These are phyloP conservation scores for Ichneumoninae sp. DNA, from an alignment of 2,888 invertebrate species.

Conservation along the genomic window DNA sequence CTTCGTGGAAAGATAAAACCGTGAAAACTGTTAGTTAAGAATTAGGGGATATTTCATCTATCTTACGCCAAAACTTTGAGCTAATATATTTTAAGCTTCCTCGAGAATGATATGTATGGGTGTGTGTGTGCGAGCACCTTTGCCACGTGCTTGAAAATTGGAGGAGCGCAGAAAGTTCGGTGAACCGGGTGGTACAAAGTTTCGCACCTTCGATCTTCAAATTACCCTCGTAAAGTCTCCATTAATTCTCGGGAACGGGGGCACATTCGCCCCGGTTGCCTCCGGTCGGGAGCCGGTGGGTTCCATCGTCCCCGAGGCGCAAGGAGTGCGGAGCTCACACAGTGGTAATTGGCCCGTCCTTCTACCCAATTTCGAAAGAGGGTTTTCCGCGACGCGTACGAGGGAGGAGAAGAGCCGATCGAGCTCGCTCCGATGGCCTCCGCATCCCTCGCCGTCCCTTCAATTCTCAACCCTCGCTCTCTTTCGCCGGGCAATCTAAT, in stretches of 20 bases:
- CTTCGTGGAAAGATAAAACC: neutral
- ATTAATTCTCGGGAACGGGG: slow-evolving; percentile 58
- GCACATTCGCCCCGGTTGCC: slow-evolving; percentile 42
- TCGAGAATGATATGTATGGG: neutral
- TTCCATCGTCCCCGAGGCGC: slow-evolving; percentile 17
- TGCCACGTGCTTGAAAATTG: slow-evolving; percentile 44
- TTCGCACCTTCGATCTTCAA: slow-evolving; percentile 64
- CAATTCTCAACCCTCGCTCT: slow-evolving; percentile 7
- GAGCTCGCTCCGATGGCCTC: slow-evolving; percentile 24
- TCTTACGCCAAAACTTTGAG: slow-evolving; percentile 21
- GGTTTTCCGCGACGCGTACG: slow-evolving; percentile 17
- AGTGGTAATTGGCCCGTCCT: slow-evolving; percentile 51
- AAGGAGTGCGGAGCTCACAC: slow-evolving; percentile 10
- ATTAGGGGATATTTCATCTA: neutral
- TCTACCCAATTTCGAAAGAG: slow-evolving; percentile 36
- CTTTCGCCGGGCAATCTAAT: slow-evolving; percentile 26
- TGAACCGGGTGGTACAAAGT: slow-evolving; percentile 49
- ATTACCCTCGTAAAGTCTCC: slow-evolving; percentile 67
- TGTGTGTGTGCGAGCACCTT: slow-evolving; percentile 9
- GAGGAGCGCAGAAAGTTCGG: slow-evolving; percentile 15
- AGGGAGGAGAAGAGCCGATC: neutral
- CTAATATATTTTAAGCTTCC: slow-evolving; percentile 35
- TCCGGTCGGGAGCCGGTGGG: neutral
- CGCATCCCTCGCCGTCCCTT: slow-evolving; percentile 1
- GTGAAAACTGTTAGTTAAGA: neutral